Evolutionary conservation across 2,888 invertebrate genomes (phyloP).

Genomic region (Formica aserva): DNA sequence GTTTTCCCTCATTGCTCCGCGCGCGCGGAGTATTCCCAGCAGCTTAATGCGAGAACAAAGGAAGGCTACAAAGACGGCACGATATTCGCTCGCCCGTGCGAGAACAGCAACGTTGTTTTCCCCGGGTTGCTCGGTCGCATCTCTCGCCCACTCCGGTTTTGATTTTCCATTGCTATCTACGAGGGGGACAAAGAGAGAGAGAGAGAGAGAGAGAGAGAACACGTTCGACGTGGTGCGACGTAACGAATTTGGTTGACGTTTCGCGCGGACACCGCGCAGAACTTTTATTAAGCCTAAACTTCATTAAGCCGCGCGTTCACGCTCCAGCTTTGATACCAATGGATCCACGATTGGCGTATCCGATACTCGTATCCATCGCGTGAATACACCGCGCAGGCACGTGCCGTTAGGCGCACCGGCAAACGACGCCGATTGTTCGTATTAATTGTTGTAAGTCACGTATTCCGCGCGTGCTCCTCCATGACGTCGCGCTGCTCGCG

Average conservation of each 20-base stretch:
- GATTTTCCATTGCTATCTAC: slow-evolving; percentile 67
- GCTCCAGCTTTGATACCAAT: slow-evolving; percentile 72
- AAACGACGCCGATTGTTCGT: slow-evolving; percentile 78
- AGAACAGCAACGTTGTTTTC: slow-evolving; percentile 27
- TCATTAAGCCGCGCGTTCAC: slow-evolving; percentile 73
- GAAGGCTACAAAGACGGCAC: slow-evolving; percentile 41
- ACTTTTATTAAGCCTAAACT: slow-evolving; percentile 65
- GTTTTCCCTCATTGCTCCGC: slow-evolving; percentile 19
- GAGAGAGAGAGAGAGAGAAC: not conserved
- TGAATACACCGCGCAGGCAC: slow-evolving; percentile 62
- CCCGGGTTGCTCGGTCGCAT: slow-evolving; percentile 12
- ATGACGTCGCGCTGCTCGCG: slow-evolving; percentile 67
- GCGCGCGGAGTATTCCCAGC: slow-evolving; percentile 48
- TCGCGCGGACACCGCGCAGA: slow-evolving; percentile 59
- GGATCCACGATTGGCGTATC: slow-evolving; percentile 69
- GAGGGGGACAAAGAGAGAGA: not conserved
- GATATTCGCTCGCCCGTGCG: slow-evolving; percentile 49
- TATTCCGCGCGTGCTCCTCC: slow-evolving; percentile 70
- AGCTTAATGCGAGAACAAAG: slow-evolving; percentile 38
- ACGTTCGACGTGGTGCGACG: slow-evolving; percentile 60
- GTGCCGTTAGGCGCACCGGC: slow-evolving; percentile 67
- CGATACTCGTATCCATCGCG: slow-evolving; percentile 53
- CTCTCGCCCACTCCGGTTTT: slow-evolving; percentile 42
- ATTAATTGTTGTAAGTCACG: slow-evolving; percentile 84
- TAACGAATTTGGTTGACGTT: slow-evolving; percentile 73